These are phyloP conservation scores for Antedon mediterranea DNA, from an alignment of 53 echinoderm and acorn worm genomes.

Conservation along the genomic window DNA sequence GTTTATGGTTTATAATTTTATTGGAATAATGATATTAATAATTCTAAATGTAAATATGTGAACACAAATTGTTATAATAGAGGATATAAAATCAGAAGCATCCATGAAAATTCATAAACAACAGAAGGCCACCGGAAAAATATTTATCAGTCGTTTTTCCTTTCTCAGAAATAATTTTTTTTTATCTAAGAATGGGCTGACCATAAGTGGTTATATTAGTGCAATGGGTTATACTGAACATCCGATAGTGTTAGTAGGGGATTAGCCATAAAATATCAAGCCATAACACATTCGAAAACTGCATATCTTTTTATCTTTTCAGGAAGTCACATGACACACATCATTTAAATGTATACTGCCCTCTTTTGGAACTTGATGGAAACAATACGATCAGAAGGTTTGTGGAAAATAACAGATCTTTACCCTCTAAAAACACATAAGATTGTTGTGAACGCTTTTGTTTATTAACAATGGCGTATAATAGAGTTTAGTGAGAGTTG, in stretches of 20 bases:
- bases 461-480: background rate
- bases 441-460: background rate
- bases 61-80: too few species aligned
- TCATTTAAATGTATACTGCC: too few species aligned
- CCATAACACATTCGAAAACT: background rate
- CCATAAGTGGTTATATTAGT: background rate
- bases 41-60: too few species aligned
- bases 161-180: background rate
- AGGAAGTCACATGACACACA: background rate
- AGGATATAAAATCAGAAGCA: too few species aligned
- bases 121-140: background rate
- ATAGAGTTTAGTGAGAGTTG: background rate
- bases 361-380: background rate
- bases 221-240: background rate
- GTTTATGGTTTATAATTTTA: too few species aligned
- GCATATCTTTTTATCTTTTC: background rate
- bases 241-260: background rate
- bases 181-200: background rate
- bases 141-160: background rate
- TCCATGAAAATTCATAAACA: background rate
- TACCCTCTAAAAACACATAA: background rate
- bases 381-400: background rate
- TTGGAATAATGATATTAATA: too few species aligned
- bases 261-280: background rate
- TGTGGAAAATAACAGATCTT: background rate